Conservation (phyloP, 2,113 vertebrate genomes). For the Eptesicus fuscus region DNA sequence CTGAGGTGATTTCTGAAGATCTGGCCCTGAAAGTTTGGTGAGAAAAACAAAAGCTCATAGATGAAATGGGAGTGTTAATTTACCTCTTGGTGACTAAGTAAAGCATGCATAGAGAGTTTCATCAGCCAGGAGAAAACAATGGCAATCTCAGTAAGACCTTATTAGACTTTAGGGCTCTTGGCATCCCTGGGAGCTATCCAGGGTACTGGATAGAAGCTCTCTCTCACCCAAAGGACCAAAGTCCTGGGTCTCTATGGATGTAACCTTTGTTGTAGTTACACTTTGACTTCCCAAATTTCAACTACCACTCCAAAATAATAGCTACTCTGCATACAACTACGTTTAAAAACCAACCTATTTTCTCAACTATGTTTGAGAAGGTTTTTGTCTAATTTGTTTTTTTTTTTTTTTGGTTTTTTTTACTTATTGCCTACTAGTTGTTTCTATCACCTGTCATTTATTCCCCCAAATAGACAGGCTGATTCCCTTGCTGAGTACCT, state of each 20-base stretch:
- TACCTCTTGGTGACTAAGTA: neutral
- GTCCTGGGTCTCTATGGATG: neutral
- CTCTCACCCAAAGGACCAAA: neutral
- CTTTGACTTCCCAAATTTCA: neutral
- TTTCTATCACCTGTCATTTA: neutral
- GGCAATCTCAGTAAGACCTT: neutral
- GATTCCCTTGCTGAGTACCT: neutral
- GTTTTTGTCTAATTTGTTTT: neutral
- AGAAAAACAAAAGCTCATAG: neutral
- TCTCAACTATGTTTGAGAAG: neutral
- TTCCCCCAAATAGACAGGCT: neutral
- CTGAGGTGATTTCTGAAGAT: neutral
- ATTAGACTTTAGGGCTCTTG: neutral
- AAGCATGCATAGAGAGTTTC: neutral
- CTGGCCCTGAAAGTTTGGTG: neutral
- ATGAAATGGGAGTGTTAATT: neutral
- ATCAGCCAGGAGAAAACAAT: neutral
- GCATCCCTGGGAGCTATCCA: conserved; percentile 61
- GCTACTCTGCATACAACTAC: neutral
- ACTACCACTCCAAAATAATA: neutral
- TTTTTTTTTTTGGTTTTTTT: too few species aligned
- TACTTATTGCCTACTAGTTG: neutral
- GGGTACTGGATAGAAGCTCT: conserved; percentile 59
- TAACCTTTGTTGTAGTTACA: neutral
- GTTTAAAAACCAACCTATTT: neutral